A percentile compares a stretch with the other conserved stretches of the same genome.
These are phyloP conservation scores for Lutraria lutraria DNA, from an alignment of 2,888 invertebrate species.

Conservation along the genomic window DNA sequence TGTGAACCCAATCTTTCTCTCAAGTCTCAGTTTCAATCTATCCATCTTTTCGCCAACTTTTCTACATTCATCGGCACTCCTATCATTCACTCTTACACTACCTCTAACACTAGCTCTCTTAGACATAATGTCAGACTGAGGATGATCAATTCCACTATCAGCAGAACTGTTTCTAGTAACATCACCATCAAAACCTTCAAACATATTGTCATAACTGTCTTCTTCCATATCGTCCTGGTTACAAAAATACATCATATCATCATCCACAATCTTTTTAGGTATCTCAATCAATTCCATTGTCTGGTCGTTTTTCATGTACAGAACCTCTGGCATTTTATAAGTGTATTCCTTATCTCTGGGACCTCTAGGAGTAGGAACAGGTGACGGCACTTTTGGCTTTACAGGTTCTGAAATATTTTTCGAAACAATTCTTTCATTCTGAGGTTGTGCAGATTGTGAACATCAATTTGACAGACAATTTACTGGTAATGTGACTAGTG, in stretches of 20 bases:
- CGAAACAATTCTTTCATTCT: constrained; percentile 41
- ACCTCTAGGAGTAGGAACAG: neutral
- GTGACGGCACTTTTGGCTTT: neutral
- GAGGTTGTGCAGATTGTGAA: neutral
- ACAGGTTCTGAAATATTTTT: constrained; percentile 47
- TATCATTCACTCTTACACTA: neutral
- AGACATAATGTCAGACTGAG: constrained; percentile 24
- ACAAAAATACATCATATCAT: constrained; percentile 70
- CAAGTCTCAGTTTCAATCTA: constrained; percentile 31
- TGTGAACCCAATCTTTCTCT: constrained; percentile 23
- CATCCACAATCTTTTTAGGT: constrained; percentile 59
- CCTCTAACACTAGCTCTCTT: constrained; percentile 30
- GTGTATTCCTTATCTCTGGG: constrained; percentile 57
- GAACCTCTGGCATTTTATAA: constrained; percentile 63
- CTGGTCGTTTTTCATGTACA: constrained; percentile 71
- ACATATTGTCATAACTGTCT: constrained; percentile 54
- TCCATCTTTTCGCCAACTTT: constrained; percentile 40
- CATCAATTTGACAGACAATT: too few species aligned
- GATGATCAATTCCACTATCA: constrained; percentile 44
- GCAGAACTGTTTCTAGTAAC: constrained; percentile 21
- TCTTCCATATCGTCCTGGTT: constrained; percentile 62
- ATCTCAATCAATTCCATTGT: constrained; percentile 64
- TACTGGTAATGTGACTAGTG: too few species aligned
- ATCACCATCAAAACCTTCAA: constrained; percentile 58
- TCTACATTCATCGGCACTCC: constrained; percentile 27